Evolutionary conservation across 2,113 vertebrate species (phyloP), one percentile per base, ranked within the genome.

Genomic region (Hemicordylus capensis): DNA sequence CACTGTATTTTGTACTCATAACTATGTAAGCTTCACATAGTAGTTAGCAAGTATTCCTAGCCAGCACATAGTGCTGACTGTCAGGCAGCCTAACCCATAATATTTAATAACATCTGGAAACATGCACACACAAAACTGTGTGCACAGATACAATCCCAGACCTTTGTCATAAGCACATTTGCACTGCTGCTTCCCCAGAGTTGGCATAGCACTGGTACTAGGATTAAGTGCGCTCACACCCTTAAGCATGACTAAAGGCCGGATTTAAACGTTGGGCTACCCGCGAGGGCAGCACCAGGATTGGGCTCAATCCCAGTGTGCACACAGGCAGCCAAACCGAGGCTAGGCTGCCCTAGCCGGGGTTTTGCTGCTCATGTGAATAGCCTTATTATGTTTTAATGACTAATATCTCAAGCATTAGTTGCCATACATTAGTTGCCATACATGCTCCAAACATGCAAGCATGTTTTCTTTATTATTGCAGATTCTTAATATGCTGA

Each of bases 171-270:
- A 37, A n/a, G 78, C 7, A 39, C 61, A 37, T 26, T 22, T 0
- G 0, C 1, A 1, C 2, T 12, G 74, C 14, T 56, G 4, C 3
- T 42, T 46, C 39, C 61, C 31, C 34, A 3, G 24, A 70, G 69
- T 37, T 84, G 17, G 19, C 6, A 89, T 46, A 80, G 31, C 42
- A 58, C 17, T n/a, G n/a, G n/a, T n/a, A n/a, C n/a, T n/a, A n/a
- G n/a, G n/a, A n/a, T n/a, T n/a, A n/a, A n/a, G n/a, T n/a, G n/a
- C n/a, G n/a, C n/a, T n/a, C n/a, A n/a, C n/a, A n/a, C n/a, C n/a
- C n/a, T n/a, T n/a, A n/a, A n/a, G n/a, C n/a, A n/a, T n/a, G n/a
- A n/a, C n/a, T n/a, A n/a, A n/a, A n/a, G n/a, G n/a, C n/a, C n/a
- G n/a, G n/a, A n/a, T n/a, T n/a, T n/a, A n/a, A n/a, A n/a, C n/a